phyloP scores from a whole-genome alignment of 2,888 invertebrate genomes.

The Empis livida region DNA sequence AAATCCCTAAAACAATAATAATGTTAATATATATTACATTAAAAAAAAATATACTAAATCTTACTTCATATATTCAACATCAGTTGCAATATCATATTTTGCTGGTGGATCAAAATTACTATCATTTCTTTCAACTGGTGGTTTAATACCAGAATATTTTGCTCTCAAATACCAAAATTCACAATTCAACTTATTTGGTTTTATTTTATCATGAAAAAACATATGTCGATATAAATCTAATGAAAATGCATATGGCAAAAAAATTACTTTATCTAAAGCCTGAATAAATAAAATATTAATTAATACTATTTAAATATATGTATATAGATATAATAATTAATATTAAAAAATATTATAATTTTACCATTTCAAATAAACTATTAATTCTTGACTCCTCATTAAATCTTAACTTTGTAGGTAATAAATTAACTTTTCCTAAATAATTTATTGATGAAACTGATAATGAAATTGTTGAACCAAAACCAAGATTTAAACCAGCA shows the following conservation, averaged over 20 bases:
- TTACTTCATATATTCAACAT: slow-evolving; percentile 55
- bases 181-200: slow-evolving; percentile 48
- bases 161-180: slow-evolving; percentile 54
- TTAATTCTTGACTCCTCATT: slow-evolving; percentile 50
- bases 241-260: slow-evolving; percentile 56
- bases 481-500: slow-evolving; percentile 60
- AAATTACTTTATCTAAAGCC: slow-evolving; percentile 55
- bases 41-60: slow-evolving; percentile 12
- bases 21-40: too few species aligned
- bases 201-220: slow-evolving; percentile 49
- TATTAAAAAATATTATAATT: not conserved
- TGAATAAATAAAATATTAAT: slow-evolving; percentile 17
- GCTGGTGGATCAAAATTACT: slow-evolving; percentile 63
- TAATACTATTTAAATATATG: too few species aligned
- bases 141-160: slow-evolving; percentile 50
- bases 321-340: too few species aligned
- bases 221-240: slow-evolving; percentile 58
- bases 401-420: slow-evolving; percentile 43
- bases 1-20: too few species aligned
- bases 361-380: slow-evolving; percentile 50
- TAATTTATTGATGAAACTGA: slow-evolving; percentile 60
- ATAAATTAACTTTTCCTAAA: slow-evolving; percentile 51
- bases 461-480: slow-evolving; percentile 57
- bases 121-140: slow-evolving; percentile 49
- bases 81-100: slow-evolving; percentile 59